phyloP scores from a whole-genome alignment of 1,140 invertebrate genomes.

The Lepidotrigona ventralis region DNA sequence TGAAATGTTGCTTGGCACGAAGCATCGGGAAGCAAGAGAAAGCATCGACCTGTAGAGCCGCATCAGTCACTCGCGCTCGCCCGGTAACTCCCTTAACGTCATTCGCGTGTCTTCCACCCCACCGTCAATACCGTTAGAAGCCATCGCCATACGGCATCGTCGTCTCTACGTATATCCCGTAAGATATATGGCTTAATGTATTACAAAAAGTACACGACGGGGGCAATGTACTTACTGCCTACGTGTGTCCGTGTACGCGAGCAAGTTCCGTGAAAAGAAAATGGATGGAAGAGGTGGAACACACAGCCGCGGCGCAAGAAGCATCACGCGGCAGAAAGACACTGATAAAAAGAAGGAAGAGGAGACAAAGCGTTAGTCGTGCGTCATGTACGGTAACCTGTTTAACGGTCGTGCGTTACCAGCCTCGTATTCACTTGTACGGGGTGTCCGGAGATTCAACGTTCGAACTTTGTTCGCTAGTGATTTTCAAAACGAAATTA shows the following conservation, averaged over 20 bases:
- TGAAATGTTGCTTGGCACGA: neutral
- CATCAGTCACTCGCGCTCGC: constrained; percentile 60
- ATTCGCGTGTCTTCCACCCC: constrained; percentile 67
- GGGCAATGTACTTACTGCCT: constrained; percentile 55
- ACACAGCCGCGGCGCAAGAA: neutral
- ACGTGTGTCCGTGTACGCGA: constrained; percentile 47
- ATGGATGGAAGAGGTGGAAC: constrained; percentile 50
- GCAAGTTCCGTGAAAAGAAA: constrained; percentile 54
- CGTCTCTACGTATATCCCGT: constrained; percentile 54
- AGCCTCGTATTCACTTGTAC: neutral
- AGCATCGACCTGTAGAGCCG: constrained; percentile 32
- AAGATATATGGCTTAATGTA: constrained; percentile 70
- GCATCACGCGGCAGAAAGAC: neutral
- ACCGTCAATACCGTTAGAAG: constrained; percentile 44
- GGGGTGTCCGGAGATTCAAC: too few relatives aligned
- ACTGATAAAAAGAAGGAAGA: neutral
- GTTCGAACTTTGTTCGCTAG: too few relatives aligned
- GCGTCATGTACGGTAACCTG: constrained; percentile 10
- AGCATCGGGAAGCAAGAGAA: constrained; percentile 19
- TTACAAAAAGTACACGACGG: constrained; percentile 65
- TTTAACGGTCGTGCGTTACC: constrained; percentile 22
- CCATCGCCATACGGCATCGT: constrained; percentile 22
- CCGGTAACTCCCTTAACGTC: constrained; percentile 56
- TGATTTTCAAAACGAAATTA: too few relatives aligned
- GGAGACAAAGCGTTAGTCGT: neutral